phyloP scores from a whole-genome alignment of 2,113 vertebrate genomes.

The Phaethornis superciliosus region DNA sequence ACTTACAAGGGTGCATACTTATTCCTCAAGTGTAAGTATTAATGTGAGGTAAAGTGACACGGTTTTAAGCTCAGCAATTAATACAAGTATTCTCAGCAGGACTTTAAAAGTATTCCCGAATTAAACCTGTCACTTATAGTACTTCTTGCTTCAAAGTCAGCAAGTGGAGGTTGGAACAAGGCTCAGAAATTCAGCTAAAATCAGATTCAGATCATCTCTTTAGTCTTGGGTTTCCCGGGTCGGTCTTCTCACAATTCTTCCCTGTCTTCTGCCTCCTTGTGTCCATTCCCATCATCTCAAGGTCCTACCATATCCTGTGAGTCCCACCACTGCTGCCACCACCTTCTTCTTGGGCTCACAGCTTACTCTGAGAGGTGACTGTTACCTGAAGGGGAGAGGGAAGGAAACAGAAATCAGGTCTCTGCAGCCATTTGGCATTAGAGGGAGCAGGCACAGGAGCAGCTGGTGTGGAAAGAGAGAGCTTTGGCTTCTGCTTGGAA shows the following conservation, averaged over 20 bases:
- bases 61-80: neutral
- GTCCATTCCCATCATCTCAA: neutral
- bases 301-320: neutral
- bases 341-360: neutral
- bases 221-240: neutral
- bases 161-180: neutral
- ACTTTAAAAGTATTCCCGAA: neutral
- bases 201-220: neutral
- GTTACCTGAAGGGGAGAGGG: neutral
- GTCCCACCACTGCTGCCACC: neutral
- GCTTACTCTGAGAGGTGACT: neutral
- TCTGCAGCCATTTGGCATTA: neutral
- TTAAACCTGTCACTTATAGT: neutral
- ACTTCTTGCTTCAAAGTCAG: neutral
- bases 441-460: neutral
- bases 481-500: neutral
- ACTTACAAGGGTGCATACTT: neutral
- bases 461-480: neutral
- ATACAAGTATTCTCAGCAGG: neutral
- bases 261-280: accelerated
- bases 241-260: accelerated
- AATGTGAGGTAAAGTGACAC: accelerated
- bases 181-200: neutral
- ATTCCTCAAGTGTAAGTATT: neutral
- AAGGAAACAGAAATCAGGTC: neutral